phyloP scores from a whole-genome alignment of 2,888 invertebrate genomes.

The Steinernema scapterisci region DNA sequence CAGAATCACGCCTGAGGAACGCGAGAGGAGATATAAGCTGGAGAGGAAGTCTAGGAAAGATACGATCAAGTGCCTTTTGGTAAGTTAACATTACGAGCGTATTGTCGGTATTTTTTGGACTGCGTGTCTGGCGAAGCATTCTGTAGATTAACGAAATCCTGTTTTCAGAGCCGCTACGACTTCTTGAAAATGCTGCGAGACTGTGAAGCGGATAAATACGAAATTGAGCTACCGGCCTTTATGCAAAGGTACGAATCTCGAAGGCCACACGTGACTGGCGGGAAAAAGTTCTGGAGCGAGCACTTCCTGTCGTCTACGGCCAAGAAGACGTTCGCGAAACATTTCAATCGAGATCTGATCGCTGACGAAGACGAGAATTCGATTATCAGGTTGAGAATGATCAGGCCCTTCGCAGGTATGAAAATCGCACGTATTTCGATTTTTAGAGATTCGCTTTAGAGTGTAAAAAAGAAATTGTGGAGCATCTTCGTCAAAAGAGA shows the following conservation, averaged over 20 bases:
- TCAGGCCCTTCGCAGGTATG: not conserved
- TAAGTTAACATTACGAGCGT: not conserved
- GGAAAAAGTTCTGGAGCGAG: not conserved
- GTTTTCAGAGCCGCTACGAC: not conserved
- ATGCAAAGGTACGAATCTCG: not conserved
- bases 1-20: not conserved
- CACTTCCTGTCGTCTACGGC: not conserved
- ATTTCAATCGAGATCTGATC: constrained; percentile 1
- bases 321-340: not conserved
- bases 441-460: not conserved
- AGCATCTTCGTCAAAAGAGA: not conserved
- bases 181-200: constrained; percentile 1
- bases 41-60: not conserved
- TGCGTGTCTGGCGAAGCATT: too few species aligned
- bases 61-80: too few species aligned
- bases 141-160: too few species aligned
- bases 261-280: not conserved
- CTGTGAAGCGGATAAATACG: not conserved
- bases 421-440: too few species aligned
- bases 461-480: constrained; percentile 8
- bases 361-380: not conserved
- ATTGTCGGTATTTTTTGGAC: too few species aligned
- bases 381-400: not conserved
- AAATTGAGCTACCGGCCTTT: not conserved
- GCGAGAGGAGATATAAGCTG: not conserved